Conservation (phyloP, 1,140 invertebrate genomes). For the Samia ricini region DNA sequence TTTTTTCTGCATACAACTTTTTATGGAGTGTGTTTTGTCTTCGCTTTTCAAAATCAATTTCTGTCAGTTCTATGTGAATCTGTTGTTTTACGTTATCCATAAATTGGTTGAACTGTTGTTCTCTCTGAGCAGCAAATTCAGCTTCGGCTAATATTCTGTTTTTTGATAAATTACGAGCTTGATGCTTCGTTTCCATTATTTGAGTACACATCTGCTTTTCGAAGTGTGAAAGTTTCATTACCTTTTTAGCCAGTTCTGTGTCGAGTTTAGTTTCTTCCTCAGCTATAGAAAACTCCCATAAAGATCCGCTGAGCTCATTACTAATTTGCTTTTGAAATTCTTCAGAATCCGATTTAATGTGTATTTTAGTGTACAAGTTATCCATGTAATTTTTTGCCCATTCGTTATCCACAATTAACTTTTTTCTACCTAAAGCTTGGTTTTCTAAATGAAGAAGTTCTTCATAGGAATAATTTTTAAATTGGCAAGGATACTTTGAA, state of each 20-base stretch:
- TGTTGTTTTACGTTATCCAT: slow-evolving; percentile 70
- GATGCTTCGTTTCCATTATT: slow-evolving; percentile 78
- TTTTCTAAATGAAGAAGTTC: slow-evolving; percentile 54
- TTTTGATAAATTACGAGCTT: slow-evolving; percentile 73
- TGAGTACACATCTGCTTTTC: slow-evolving; percentile 81
- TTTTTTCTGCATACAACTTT: slow-evolving; percentile 72
- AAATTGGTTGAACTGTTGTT: slow-evolving; percentile 66
- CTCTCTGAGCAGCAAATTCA: slow-evolving; percentile 67
- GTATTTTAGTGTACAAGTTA: slow-evolving; percentile 51
- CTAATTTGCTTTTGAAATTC: slow-evolving; percentile 64
- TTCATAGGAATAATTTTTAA: slow-evolving; percentile 59
- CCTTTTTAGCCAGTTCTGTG: slow-evolving; percentile 71
- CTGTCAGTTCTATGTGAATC: slow-evolving; percentile 54
- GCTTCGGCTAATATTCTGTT: slow-evolving; percentile 74
- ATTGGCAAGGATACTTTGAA: slow-evolving; percentile 53
- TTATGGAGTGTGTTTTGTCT: slow-evolving; percentile 75
- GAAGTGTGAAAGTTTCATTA: slow-evolving; percentile 79
- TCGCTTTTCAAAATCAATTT: slow-evolving; percentile 75
- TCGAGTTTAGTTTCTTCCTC: slow-evolving; percentile 76
- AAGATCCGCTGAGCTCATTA: slow-evolving; percentile 51
- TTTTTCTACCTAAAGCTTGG: slow-evolving; percentile 44
- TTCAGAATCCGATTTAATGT: slow-evolving; percentile 55
- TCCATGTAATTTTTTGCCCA: slow-evolving; percentile 58
- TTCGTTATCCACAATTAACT: slow-evolving; percentile 45
- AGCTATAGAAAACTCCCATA: slow-evolving; percentile 60